These are phyloP conservation scores for Phengaris alcon DNA, from an alignment of 2,888 invertebrate species.

Conservation along the genomic window DNA sequence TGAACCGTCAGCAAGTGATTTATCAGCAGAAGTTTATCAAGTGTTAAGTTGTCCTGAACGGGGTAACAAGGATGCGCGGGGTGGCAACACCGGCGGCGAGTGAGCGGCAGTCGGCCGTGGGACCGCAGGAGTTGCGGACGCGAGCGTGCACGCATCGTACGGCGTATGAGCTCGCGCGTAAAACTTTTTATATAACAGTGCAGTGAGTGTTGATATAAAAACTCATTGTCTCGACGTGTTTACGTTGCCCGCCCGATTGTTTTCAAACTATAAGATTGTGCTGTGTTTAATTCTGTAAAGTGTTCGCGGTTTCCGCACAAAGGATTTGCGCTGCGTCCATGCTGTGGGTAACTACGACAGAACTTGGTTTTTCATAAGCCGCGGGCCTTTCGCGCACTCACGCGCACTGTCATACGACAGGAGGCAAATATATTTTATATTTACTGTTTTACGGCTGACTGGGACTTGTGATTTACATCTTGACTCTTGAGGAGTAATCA, in stretches of 20 bases:
- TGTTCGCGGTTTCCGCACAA: slow-evolving; percentile 29
- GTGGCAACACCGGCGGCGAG: slow-evolving; percentile 56
- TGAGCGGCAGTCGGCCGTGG: slow-evolving; percentile 70
- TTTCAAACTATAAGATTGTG: slow-evolving; percentile 32
- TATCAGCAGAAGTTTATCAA: neutral
- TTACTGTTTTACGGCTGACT: neutral
- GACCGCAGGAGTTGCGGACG: slow-evolving; percentile 41
- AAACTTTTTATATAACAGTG: slow-evolving; percentile 47
- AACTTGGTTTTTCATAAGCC: slow-evolving; percentile 17
- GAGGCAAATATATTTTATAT: slow-evolving; percentile 24
- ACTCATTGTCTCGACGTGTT: slow-evolving; percentile 48
- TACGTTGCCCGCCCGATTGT: slow-evolving; percentile 52
- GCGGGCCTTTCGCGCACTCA: slow-evolving; percentile 7
- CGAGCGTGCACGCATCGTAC: slow-evolving; percentile 35
- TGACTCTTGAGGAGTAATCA: neutral
- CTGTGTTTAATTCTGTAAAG: slow-evolving; percentile 26
- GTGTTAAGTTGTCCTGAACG: neutral
- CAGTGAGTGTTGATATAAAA: slow-evolving; percentile 35
- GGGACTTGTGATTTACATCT: neutral
- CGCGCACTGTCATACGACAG: neutral
- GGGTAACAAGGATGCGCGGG: slow-evolving; percentile 34
- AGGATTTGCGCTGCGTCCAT: slow-evolving; percentile 17
- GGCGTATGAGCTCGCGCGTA: slow-evolving; percentile 26
- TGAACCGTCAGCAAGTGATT: neutral
- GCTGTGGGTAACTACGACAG: slow-evolving; percentile 24